Percentiles rank a stretch among this genome's conserved stretches.
These are phyloP conservation scores for Ceramica pisi DNA, from an alignment of 2,888 invertebrate species.

Conservation along the genomic window DNA sequence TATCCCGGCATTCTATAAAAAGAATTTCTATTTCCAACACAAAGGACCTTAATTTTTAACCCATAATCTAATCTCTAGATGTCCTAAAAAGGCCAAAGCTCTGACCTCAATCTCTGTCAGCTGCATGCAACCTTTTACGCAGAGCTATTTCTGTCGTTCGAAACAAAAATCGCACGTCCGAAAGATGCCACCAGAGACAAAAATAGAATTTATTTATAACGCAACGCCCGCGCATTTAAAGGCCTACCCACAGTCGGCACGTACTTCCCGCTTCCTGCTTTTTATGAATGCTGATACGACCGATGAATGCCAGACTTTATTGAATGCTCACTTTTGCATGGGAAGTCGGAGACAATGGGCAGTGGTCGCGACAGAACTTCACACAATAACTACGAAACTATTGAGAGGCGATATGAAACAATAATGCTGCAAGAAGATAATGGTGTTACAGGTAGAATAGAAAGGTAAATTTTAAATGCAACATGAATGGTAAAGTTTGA, in stretches of 20 bases:
- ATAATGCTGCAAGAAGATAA: constrained; percentile 52
- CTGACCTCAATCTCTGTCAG: constrained; percentile 37
- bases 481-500: constrained; percentile 9
- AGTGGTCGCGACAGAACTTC: constrained; percentile 55
- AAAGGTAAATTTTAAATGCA: constrained; percentile 19
- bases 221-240: constrained; percentile 73
- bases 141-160: constrained; percentile 33
- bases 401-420: constrained; percentile 59
- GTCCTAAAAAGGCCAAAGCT: constrained; percentile 37
- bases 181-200: constrained; percentile 55
- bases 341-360: constrained; percentile 64
- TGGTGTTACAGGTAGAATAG: constrained; percentile 11
- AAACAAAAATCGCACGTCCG: constrained; percentile 45
- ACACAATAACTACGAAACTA: constrained; percentile 62
- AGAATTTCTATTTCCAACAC: constrained; percentile 19
- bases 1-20: constrained; percentile 17
- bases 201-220: constrained; percentile 66
- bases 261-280: constrained; percentile 86
- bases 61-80: constrained; percentile 39
- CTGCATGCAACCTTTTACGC: constrained; percentile 31
- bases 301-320: constrained; percentile 71
- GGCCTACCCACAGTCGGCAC: constrained; percentile 79
- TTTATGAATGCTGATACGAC: constrained; percentile 76
- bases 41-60: constrained; percentile 26
- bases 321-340: constrained; percentile 76